Conservation (phyloP, 2,113 vertebrate genomes). For the Abramis brama region DNA sequence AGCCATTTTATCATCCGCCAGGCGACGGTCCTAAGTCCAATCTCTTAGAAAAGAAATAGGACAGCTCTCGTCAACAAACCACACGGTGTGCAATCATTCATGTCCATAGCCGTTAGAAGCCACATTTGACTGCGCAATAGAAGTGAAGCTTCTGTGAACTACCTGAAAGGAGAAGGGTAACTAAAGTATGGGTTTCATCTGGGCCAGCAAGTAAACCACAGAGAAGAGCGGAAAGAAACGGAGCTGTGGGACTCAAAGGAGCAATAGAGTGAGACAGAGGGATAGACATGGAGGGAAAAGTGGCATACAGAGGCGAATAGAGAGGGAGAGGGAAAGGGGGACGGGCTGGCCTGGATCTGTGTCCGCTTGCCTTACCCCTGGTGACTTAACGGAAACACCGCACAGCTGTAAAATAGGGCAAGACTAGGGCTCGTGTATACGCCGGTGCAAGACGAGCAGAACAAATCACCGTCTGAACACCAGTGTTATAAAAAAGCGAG, state of each 20-base stretch:
- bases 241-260: conserved; percentile 27
- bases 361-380: conserved; percentile 49
- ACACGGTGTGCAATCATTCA: not conserved
- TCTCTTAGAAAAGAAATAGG: conserved; percentile 24
- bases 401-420: conserved; percentile 54
- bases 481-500: not conserved
- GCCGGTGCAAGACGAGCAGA: not conserved
- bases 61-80: conserved; percentile 14
- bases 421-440: not conserved
- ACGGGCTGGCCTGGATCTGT: conserved; percentile 52
- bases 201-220: conserved; percentile 15
- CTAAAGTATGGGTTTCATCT: conserved; percentile 28
- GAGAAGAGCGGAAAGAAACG: not conserved
- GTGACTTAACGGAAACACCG: conserved; percentile 47
- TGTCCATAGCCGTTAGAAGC: not conserved
- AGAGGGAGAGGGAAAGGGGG: conserved; percentile 36
- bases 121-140: conserved; percentile 1
- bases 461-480: conserved; percentile 5
- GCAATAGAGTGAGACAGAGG: not conserved
- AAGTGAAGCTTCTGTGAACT: not conserved
- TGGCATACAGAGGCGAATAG: not conserved
- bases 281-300: not conserved
- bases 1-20: not conserved
- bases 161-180: conserved; percentile 1
- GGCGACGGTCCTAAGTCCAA: not conserved